Evolutionary conservation across 2,113 vertebrate species (phyloP).

Genomic region (Carlito syrichta): DNA sequence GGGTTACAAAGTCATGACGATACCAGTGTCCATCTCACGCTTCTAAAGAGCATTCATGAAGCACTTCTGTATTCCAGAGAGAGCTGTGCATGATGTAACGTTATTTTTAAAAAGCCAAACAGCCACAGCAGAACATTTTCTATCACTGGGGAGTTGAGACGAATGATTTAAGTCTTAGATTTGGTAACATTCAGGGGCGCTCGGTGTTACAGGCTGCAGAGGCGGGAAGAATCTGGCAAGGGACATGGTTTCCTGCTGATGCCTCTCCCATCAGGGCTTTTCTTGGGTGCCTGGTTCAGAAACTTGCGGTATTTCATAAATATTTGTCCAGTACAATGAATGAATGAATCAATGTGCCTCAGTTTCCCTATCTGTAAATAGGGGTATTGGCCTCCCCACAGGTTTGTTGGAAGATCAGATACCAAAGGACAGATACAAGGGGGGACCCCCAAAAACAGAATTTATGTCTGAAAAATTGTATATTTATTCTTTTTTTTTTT

Average conservation of each 20-base stretch:
- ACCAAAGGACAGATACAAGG: accelerated
- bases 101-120: not conserved
- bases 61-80: not conserved
- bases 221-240: not conserved
- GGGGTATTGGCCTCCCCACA: not conserved
- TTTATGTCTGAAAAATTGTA: too few species aligned
- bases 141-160: not conserved
- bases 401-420: not conserved
- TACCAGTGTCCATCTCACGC: not conserved
- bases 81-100: not conserved
- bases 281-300: not conserved
- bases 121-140: not conserved
- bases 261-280: not conserved
- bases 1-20: not conserved
- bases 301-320: not conserved
- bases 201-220: accelerated
- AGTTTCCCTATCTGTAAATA: not conserved
- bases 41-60: not conserved
- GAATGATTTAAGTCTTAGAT: not conserved
- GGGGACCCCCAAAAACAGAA: too few species aligned
- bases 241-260: accelerated
- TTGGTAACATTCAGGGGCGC: not conserved
- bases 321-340: not conserved
- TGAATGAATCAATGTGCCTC: not conserved
- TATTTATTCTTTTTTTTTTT: too few species aligned